A percentile compares a stretch with the other conserved stretches of the same genome.
Evolutionary conservation across 2,888 invertebrate species (phyloP).

Genomic region (Drosophila gaucha): DNA sequence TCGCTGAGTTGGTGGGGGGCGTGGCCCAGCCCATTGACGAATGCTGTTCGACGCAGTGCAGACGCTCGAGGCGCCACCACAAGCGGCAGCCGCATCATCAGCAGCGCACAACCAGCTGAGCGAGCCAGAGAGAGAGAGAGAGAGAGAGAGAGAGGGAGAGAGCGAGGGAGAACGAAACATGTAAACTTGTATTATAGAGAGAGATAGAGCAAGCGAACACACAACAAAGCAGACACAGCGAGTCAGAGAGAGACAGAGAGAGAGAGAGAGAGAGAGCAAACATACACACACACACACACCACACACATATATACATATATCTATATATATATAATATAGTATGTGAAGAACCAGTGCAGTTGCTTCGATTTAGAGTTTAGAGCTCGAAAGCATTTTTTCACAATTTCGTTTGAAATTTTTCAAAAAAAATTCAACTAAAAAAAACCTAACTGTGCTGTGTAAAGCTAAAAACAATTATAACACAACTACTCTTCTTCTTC

Average conservation of each 20-base stretch:
- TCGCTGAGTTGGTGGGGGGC: constrained; percentile 86
- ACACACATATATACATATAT: constrained; percentile 10
- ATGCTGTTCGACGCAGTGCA: constrained; percentile 84
- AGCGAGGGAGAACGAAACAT: constrained; percentile 1
- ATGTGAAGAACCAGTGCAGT: constrained; percentile 71
- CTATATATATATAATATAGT: constrained; percentile 13
- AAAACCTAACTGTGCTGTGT: constrained; percentile 63
- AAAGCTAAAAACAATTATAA: constrained; percentile 1
- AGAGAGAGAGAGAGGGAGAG: constrained; percentile 1
- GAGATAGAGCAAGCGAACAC: background rate
- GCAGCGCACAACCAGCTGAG: constrained; percentile 64
- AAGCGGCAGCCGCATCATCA: constrained; percentile 80
- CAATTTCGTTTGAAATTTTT: constrained; percentile 56
- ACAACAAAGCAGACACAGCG: constrained; percentile 1
- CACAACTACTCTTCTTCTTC: constrained; percentile 3
- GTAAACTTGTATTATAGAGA: constrained; percentile 9
- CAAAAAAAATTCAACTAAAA: constrained; percentile 41
- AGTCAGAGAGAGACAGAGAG: constrained; percentile 19
- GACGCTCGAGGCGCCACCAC: constrained; percentile 83
- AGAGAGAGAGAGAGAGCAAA: constrained; percentile 19
- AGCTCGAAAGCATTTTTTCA: constrained; percentile 65
- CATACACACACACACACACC: constrained; percentile 10
- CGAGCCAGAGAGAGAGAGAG: constrained; percentile 34
- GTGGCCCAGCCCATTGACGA: constrained; percentile 83
- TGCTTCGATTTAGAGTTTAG: constrained; percentile 57